A percentile compares a stretch with the other conserved stretches of the same genome.
These are phyloP conservation scores for Drosophila azteca DNA, from an alignment of 1,140 invertebrate genomes.

Conservation along the genomic window DNA sequence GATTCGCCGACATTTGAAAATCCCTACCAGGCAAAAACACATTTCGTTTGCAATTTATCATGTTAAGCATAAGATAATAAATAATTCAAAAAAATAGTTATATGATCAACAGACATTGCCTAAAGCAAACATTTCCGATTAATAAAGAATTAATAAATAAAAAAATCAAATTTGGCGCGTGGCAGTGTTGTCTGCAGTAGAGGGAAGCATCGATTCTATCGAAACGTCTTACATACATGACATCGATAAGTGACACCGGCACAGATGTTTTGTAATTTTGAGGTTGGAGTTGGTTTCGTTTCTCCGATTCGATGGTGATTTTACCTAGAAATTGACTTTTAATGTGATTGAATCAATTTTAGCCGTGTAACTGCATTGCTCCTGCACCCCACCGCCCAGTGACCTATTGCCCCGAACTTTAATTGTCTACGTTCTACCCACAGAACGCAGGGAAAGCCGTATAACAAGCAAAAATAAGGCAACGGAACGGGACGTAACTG, in stretches of 20 bases:
- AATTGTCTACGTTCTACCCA: too few relatives aligned
- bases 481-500: too few relatives aligned
- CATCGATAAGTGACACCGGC: too few relatives aligned
- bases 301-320: not conserved
- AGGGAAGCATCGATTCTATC: too few relatives aligned
- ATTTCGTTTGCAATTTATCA: conserved; percentile 39
- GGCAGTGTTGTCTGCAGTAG: too few relatives aligned
- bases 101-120: conserved; percentile 12
- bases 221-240: too few relatives aligned
- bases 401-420: too few relatives aligned
- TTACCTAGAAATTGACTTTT: conserved; percentile 1
- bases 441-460: not conserved
- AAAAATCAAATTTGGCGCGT: too few relatives aligned
- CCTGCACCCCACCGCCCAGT: not conserved
- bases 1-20: conserved; percentile 27
- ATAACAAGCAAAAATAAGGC: not conserved
- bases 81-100: conserved; percentile 43
- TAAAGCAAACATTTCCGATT: conserved; percentile 2
- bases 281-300: conserved; percentile 40
- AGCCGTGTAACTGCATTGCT: not conserved
- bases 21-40: conserved; percentile 16
- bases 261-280: conserved; percentile 43
- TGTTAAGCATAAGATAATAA: conserved; percentile 42
- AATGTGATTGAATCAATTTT: not conserved
- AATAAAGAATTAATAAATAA: too few relatives aligned